Percentiles rank a stretch among this genome's conserved stretches.
Conservation (phyloP, 1,140 invertebrate genomes). For the Rhyzopertha dominica region DNA sequence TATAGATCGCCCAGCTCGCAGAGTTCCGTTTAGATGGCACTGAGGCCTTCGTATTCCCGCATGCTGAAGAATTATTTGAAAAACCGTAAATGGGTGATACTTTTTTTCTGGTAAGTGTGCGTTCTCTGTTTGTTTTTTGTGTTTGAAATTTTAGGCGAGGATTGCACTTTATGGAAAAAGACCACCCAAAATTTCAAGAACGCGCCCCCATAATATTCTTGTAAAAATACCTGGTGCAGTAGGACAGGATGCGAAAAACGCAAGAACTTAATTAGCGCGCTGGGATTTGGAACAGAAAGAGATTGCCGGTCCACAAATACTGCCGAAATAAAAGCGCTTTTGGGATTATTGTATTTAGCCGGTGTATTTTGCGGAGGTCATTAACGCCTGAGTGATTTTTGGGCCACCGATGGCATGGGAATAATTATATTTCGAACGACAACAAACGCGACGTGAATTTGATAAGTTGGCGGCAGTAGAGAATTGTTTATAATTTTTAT, state of each 20-base stretch:
- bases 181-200: not conserved
- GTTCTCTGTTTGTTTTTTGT: not conserved
- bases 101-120: not conserved
- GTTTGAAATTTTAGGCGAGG: not conserved
- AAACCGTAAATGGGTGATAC: not conserved
- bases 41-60: too few relatives aligned
- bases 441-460: too few relatives aligned
- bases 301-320: not conserved
- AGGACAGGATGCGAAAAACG: not conserved
- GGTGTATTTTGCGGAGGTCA: constrained; percentile 3
- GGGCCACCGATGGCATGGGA: constrained; percentile 3
- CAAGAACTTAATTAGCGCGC: not conserved
- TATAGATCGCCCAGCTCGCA: too few relatives aligned
- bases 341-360: constrained; percentile 4
- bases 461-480: too few relatives aligned
- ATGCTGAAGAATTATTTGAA: not conserved
- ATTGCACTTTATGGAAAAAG: constrained; percentile 1
- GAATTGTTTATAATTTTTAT: too few relatives aligned
- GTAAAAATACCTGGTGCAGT: not conserved
- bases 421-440: constrained; percentile 1
- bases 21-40: too few relatives aligned
- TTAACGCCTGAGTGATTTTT: not conserved
- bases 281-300: not conserved
- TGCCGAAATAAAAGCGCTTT: not conserved
- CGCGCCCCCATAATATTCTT: constrained; percentile 2